Base-by-base conservation (phyloP, 2,113 vertebrate species). In the Ptilorrhoa leucosticta region DNA sequence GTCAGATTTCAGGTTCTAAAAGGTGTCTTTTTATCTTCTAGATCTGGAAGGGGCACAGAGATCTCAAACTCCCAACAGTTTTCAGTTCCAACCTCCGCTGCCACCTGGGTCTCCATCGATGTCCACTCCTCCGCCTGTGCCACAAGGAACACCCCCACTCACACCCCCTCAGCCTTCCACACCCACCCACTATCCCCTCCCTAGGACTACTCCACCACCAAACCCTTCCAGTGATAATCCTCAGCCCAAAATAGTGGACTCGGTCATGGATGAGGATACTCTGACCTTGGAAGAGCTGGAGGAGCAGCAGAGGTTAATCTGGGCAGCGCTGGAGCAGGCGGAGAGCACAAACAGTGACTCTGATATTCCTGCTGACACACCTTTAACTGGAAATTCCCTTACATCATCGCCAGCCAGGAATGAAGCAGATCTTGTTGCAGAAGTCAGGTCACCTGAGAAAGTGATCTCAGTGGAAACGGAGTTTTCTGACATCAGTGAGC, bases 231-330 rank as follows among this genome's bases (percentile, higher is more conserved):
- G 97, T 7, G 96, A 98, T 80, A 98, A 96, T 4, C 97, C 98
- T 7, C 94, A 95, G 39, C 22, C 93, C 56, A 89, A 96, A n/a
- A 92, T 94, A 6, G 83, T 97, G 21, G 97, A 98, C n/a, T 97
- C 98, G 2, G 64, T 97, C 2, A 94, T 96, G 98, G 97, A 98
- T 9, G 99, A 99, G 90, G 99, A 99, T 27, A 98, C 98, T 0
- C 96, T 99, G 92, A 99, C 99, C 2, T 92, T 99, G 94, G 99
- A 99, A 79, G 99, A 99, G 73, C 98, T 99, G 13, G 99, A 99
- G 89, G 99, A 99, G 75, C 99, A 99, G 93, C 99, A 99, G 97
- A 97, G 99, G 66, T 96, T 98, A 63, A 99, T 99, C 65, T 99
- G 99, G 99, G 99, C 98, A 2, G 99, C 99, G 7, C 98, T 99